A percentile compares a stretch with the other conserved stretches of the same genome.
Conservation (phyloP, 2,888 invertebrate species). For the Philhelius pedissequus region DNA sequence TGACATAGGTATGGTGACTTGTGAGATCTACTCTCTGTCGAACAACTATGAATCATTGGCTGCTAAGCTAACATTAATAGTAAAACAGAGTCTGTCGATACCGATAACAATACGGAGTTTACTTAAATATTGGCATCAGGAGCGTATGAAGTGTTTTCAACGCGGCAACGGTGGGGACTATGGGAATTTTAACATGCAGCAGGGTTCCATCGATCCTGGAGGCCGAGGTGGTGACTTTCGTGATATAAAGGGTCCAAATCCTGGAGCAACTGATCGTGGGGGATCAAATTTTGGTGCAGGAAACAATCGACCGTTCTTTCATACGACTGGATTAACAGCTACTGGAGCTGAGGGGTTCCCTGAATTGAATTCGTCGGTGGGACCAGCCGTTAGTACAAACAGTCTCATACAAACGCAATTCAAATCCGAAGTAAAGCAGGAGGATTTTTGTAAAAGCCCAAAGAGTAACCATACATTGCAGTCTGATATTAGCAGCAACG, state of each 20-base stretch:
- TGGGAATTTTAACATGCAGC: slow-evolving; percentile 77
- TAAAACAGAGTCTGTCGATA: slow-evolving; percentile 95
- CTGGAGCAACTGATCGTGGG: slow-evolving; percentile 53
- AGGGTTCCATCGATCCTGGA: slow-evolving; percentile 83
- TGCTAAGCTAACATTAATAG: slow-evolving; percentile 82
- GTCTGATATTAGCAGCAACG: slow-evolving; percentile 71
- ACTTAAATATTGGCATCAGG: slow-evolving; percentile 91
- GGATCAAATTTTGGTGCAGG: slow-evolving; percentile 48
- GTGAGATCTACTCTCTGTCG: slow-evolving; percentile 85
- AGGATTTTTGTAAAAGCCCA: slow-evolving; percentile 82
- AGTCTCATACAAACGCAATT: slow-evolving; percentile 69
- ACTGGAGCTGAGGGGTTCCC: slow-evolving; percentile 51
- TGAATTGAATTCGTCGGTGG: slow-evolving; percentile 46
- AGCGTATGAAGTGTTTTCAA: slow-evolving; percentile 81
- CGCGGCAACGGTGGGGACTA: slow-evolving; percentile 80
- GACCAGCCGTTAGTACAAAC: slow-evolving; percentile 20
- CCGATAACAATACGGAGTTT: slow-evolving; percentile 93
- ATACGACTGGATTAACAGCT: slow-evolving; percentile 29
- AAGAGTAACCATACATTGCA: slow-evolving; percentile 77
- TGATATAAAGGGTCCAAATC: slow-evolving; percentile 59
- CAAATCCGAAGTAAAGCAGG: slow-evolving; percentile 72
- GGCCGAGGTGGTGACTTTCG: slow-evolving; percentile 80
- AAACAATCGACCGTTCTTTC: slow-evolving; percentile 46
- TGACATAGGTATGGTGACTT: slow-evolving; percentile 89
- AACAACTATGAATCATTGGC: slow-evolving; percentile 79